These are phyloP conservation scores for Neocloeon triangulifer DNA, from an alignment of 1,140 invertebrate genomes.

Conservation along the genomic window DNA sequence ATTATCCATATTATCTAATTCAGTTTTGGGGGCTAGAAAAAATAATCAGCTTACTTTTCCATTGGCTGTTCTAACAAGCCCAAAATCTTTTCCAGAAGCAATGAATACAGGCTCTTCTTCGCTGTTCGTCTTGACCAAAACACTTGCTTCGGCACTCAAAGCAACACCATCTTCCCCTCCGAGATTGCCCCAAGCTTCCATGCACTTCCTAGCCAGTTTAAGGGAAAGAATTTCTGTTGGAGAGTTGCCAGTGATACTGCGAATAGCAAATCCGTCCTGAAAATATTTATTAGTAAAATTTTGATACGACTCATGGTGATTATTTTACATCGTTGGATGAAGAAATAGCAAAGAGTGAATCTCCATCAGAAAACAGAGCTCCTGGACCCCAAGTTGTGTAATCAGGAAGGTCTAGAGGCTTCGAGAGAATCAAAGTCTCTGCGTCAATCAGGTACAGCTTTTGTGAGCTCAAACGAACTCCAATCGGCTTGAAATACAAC, in stretches of 20 bases:
- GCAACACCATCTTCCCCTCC: too few species aligned
- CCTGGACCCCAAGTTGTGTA: too few species aligned
- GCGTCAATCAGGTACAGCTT: too few species aligned
- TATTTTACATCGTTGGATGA: slow-evolving; percentile 53
- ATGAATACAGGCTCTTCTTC: slow-evolving; percentile 46
- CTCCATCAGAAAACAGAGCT: slow-evolving; percentile 68
- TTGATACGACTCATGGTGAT: slow-evolving; percentile 6
- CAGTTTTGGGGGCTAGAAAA: too few species aligned
- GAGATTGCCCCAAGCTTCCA: slow-evolving; percentile 56
- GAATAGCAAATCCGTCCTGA: slow-evolving; percentile 62
- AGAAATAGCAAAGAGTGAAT: slow-evolving; percentile 54
- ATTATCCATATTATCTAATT: too few species aligned
- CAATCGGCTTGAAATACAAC: slow-evolving; percentile 24
- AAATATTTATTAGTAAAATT: slow-evolving; percentile 6
- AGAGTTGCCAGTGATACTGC: slow-evolving; percentile 42
- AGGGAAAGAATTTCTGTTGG: slow-evolving; percentile 37
- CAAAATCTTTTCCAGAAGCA: slow-evolving; percentile 64
- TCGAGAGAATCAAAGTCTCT: slow-evolving; percentile 22
- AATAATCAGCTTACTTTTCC: slow-evolving; percentile 43
- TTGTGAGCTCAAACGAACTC: too few species aligned
- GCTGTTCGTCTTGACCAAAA: slow-evolving; percentile 26
- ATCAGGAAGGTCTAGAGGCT: slow-evolving; percentile 13
- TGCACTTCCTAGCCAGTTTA: slow-evolving; percentile 54
- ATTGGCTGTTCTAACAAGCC: slow-evolving; percentile 44
- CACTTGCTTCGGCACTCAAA: slow-evolving; percentile 10